Evolutionary conservation across 1,140 invertebrate species (phyloP).

Genomic region (Eufriesea mexicana): DNA sequence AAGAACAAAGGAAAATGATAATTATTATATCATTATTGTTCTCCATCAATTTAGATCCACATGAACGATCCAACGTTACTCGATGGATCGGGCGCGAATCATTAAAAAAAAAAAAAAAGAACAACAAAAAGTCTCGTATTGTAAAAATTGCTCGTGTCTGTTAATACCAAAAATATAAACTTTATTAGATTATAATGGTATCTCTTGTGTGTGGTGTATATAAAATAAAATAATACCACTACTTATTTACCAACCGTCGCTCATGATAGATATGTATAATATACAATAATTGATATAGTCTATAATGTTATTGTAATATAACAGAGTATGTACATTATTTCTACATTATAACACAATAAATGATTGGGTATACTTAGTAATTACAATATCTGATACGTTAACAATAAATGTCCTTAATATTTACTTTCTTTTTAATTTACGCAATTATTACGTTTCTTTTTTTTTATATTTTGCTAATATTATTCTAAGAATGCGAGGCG

Average conservation of each 20-base stretch:
- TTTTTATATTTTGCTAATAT: conserved; percentile 46
- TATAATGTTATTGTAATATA: conserved; percentile 70
- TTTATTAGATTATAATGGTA: conserved; percentile 76
- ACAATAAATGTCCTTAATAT: conserved; percentile 63
- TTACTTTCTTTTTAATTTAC: conserved; percentile 31
- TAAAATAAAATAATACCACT: conserved; percentile 76
- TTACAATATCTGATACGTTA: conserved; percentile 66
- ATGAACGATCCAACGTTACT: background rate
- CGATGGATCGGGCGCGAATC: background rate
- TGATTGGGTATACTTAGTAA: conserved; percentile 60
- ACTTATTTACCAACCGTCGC: conserved; percentile 66
- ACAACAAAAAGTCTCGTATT: conserved; percentile 23
- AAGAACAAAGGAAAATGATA: background rate
- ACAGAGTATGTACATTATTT: conserved; percentile 74
- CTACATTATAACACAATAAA: conserved; percentile 70
- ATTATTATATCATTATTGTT: background rate
- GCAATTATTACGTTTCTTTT: conserved; percentile 6
- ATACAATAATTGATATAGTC: conserved; percentile 58
- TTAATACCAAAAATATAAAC: conserved; percentile 80
- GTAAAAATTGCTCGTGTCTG: conserved; percentile 58
- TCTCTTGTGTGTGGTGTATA: conserved; percentile 68
- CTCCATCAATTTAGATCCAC: background rate
- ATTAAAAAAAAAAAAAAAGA: conserved; percentile 1
- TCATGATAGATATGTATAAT: conserved; percentile 66
- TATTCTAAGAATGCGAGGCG: conserved; percentile 67